Conservation (phyloP, 2,113 vertebrate genomes). For the Cryptotis parvus region DNA sequence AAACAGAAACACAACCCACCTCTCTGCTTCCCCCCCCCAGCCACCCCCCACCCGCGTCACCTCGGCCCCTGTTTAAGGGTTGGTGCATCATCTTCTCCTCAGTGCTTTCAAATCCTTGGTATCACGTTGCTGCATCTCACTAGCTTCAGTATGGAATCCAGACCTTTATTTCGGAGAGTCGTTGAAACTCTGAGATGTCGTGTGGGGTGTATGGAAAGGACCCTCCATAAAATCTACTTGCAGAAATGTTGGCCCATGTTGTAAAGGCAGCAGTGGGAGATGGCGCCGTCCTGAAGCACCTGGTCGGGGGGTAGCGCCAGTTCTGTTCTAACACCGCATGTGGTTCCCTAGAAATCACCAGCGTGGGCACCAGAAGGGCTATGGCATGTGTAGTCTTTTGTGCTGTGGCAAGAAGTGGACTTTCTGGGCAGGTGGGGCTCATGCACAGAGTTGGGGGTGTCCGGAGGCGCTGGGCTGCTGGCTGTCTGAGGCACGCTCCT, state of each 20-base stretch:
- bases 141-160: background rate
- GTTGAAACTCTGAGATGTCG: background rate
- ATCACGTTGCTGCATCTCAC: background rate
- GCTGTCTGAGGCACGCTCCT: background rate
- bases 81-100: background rate
- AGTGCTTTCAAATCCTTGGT: conserved; percentile 11
- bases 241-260: background rate
- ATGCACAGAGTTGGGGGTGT: no score
- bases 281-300: background rate
- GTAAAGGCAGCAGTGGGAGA: background rate
- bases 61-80: background rate
- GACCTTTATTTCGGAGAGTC: background rate
- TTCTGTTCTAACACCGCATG: background rate
- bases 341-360: background rate
- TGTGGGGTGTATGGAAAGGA: background rate
- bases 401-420: background rate
- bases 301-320: fast-evolving
- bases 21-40: background rate
- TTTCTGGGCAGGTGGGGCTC: background rate
- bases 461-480: no score
- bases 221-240: background rate
- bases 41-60: fast-evolving
- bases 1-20: background rate
- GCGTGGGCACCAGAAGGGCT: fast-evolving
- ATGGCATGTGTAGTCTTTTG: background rate